These are phyloP conservation scores for Gibbula magus DNA, from an alignment of 2,888 invertebrate species.

Conservation along the genomic window DNA sequence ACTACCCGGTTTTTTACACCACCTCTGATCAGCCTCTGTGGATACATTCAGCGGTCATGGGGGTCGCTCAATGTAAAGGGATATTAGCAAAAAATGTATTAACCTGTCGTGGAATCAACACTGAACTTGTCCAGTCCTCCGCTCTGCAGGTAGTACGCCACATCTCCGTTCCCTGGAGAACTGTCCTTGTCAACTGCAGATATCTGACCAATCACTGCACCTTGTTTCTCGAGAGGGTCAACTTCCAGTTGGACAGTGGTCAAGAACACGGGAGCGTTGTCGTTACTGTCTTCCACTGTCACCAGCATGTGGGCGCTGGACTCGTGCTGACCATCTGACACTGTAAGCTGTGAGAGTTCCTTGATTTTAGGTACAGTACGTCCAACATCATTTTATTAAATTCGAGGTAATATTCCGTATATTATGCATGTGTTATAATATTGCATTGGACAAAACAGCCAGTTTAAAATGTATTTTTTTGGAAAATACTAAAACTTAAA, in stretches of 20 bases:
- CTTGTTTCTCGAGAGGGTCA: neutral
- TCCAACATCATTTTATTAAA: no score
- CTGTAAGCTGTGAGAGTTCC: neutral
- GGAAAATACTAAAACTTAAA: no score
- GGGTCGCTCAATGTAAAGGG: no score
- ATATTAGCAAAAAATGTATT: neutral
- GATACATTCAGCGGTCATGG: no score
- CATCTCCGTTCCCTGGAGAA: constrained; percentile 21
- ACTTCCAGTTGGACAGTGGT: neutral
- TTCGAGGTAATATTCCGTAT: no score
- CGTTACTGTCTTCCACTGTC: constrained; percentile 34
- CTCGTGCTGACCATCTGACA: constrained; percentile 6
- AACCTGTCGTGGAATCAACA: constrained; percentile 30
- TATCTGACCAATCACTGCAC: constrained; percentile 23
- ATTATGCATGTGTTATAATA: no score
- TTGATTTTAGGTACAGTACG: neutral
- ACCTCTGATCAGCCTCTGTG: no score
- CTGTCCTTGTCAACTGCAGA: constrained; percentile 31
- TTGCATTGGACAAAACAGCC: no score
- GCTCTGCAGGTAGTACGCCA: constrained; percentile 26
- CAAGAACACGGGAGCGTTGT: constrained; percentile 33
- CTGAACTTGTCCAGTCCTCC: constrained; percentile 37
- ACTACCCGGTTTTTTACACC: no score
- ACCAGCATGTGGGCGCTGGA: constrained; percentile 22
- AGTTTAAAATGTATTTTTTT: no score